phyloP scores from a whole-genome alignment of 1,140 invertebrate species.

The Antheraea mylitta region DNA sequence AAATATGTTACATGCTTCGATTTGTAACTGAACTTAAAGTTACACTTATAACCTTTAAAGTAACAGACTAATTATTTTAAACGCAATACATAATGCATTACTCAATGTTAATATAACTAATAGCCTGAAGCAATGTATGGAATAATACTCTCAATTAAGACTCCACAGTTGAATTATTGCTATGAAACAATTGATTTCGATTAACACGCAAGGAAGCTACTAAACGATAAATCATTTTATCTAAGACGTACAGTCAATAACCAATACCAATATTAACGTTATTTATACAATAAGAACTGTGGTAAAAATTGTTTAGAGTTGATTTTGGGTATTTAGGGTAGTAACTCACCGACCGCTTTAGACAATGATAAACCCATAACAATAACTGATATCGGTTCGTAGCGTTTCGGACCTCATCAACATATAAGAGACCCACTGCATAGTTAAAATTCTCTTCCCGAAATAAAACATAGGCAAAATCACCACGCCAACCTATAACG shows the following conservation, averaged over 20 bases:
- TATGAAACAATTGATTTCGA: constrained; percentile 58
- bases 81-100: not conserved
- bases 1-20: too few species aligned
- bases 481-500: too few species aligned
- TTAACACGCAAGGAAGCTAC: constrained; percentile 60
- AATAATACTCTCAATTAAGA: constrained; percentile 52
- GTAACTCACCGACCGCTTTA: too few species aligned
- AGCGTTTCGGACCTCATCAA: too few species aligned
- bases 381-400: too few species aligned
- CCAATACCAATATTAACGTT: not conserved
- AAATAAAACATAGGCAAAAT: too few species aligned
- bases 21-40: too few species aligned
- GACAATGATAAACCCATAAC: too few species aligned
- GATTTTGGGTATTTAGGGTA: not conserved
- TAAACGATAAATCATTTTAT: constrained; percentile 52
- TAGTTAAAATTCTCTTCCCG: too few species aligned
- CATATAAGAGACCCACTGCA: too few species aligned
- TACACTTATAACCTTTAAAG: not conserved
- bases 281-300: not conserved
- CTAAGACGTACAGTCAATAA: not conserved
- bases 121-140: constrained; percentile 37
- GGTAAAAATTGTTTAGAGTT: not conserved
- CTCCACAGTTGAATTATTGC: constrained; percentile 43
- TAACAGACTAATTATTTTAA: constrained; percentile 22
- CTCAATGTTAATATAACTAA: constrained; percentile 13